phyloP scores from a whole-genome alignment of 2,797 vertebrate genomes.

The Ctenopoma multispine region DNA sequence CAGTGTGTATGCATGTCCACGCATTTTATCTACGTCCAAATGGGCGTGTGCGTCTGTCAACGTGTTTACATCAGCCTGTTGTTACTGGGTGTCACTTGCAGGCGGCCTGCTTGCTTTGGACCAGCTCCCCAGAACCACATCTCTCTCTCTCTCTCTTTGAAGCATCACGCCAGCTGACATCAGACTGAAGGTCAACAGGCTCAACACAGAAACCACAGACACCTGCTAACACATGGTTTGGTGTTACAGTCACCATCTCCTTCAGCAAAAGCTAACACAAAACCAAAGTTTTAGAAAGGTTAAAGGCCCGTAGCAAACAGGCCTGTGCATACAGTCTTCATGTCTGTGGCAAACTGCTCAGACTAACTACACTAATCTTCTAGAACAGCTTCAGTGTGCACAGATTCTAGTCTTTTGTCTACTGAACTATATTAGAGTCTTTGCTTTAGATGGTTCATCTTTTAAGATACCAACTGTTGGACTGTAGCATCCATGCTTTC shows the following conservation, averaged over 20 bases:
- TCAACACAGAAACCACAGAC: conserved; percentile 36
- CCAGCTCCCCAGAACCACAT: conserved; percentile 49
- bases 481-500: too few species aligned
- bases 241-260: conserved; percentile 7
- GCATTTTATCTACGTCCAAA: conserved; percentile 43
- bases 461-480: too few species aligned
- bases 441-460: too few species aligned
- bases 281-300: conserved; percentile 19
- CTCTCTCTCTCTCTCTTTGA: conserved; percentile 23
- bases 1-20: neutral
- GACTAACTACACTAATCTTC: too few species aligned
- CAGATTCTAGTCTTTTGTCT: too few species aligned
- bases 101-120: conserved; percentile 70
- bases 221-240: conserved; percentile 34
- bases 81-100: conserved; percentile 52
- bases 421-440: too few species aligned
- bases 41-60: conserved; percentile 28
- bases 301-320: neutral
- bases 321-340: neutral
- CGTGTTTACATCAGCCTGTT: conserved; percentile 52
- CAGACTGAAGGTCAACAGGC: conserved; percentile 37
- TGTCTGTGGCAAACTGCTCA: neutral
- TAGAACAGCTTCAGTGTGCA: too few species aligned
- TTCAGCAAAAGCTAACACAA: conserved; percentile 32
- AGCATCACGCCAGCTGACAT: conserved; percentile 34